phyloP scores from a whole-genome alignment of 1,140 invertebrate genomes.

The Acromyrmex echinatior region DNA sequence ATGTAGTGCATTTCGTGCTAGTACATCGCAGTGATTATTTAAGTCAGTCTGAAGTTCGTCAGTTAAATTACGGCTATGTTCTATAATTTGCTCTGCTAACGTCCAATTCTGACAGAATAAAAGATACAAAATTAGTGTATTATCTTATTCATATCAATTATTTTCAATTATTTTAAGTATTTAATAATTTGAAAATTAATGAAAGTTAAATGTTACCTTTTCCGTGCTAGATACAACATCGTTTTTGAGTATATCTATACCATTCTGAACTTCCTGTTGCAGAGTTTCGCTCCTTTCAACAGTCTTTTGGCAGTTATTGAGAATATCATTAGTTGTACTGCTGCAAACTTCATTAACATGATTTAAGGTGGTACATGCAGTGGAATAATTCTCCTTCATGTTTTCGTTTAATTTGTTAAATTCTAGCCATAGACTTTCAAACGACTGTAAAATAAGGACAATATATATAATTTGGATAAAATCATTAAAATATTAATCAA shows the following conservation, averaged over 20 bases:
- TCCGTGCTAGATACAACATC: constrained; percentile 71
- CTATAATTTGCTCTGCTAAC: constrained; percentile 66
- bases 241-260: constrained; percentile 74
- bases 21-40: constrained; percentile 67
- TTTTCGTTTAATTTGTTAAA: constrained; percentile 71
- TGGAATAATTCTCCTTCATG: constrained; percentile 62
- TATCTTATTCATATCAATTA: not conserved
- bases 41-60: constrained; percentile 78
- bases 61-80: constrained; percentile 71
- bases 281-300: constrained; percentile 64
- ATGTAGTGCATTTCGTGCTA: constrained; percentile 72
- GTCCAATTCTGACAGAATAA: constrained; percentile 43
- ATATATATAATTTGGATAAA: constrained; percentile 16
- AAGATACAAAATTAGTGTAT: constrained; percentile 6
- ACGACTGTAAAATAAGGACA: constrained; percentile 70
- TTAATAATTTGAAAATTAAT: constrained; percentile 5
- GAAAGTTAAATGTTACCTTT: constrained; percentile 72
- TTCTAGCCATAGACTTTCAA: constrained; percentile 73
- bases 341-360: constrained; percentile 66
- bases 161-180: not conserved
- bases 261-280: constrained; percentile 70
- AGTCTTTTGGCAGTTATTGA: constrained; percentile 54
- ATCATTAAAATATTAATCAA: constrained; percentile 17
- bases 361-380: constrained; percentile 72
- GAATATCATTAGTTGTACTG: constrained; percentile 62